Base-by-base conservation (phyloP, 1,140 invertebrate species). In the Eumeta japonica region DNA sequence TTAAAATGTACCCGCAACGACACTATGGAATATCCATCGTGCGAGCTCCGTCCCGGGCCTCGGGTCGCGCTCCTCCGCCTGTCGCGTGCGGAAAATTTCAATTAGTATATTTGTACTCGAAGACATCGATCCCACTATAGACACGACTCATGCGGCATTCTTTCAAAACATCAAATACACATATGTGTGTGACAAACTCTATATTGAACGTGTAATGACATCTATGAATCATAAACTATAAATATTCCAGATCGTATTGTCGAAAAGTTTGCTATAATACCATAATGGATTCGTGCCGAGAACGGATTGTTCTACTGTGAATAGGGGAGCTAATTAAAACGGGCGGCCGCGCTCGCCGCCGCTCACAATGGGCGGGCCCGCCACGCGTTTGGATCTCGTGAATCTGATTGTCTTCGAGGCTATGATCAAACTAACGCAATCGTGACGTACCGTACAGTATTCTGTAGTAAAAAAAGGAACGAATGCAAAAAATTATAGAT, bases 291-390 rank as follows among this genome's bases (percentile, higher is more conserved):
- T 70, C 53, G 61, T 64, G 58, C 55, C 52, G 59, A 55, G 49
- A 64, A 56, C 60, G 63, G 52, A 73, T 73, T 73, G 68, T 70
- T 68, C 63, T 45, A 47, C 60, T 58, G 66, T 68, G 68, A 73
- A 73, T 73, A n/a, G n/a, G 62, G 63, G 62, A 52, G 62, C 63
- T 73, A 73, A 73, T 73, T 73, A 73, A 68, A 73, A 73, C 58
- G 62, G 56, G 55, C 46, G 55, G 63, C 60, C 60, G 55, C 64
- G 70, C 50, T 73, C 67, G 45, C 43, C 58, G 5, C n/a, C 20
- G 5, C 5, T 7, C 20, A 24, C 20, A 24, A 24, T 24, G n/a
- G n/a, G n/a, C n/a, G 5, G 20, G n/a, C 5, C 20, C 5, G 5
- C 20, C n/a, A 24, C 20, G 5, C 20, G n/a, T 24, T 7, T 24